These are phyloP conservation scores for Thermophis baileyi DNA, from an alignment of 2,113 vertebrate species.

Conservation along the genomic window DNA sequence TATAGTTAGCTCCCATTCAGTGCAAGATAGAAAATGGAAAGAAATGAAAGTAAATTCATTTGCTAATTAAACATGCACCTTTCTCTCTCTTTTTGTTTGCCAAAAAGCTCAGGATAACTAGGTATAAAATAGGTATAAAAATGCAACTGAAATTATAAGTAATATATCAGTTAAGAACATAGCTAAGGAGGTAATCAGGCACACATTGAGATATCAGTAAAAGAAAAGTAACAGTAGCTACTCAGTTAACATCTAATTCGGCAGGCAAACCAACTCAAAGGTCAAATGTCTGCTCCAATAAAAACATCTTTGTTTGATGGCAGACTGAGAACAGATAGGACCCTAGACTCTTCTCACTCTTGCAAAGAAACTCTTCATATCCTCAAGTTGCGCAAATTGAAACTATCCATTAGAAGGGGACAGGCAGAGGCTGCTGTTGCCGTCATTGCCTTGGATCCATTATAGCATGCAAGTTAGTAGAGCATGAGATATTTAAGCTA, in stretches of 20 bases:
- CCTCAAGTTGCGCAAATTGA: neutral
- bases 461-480: neutral
- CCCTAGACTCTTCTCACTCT: neutral
- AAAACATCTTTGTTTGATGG: neutral
- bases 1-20: neutral
- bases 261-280: neutral
- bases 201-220: neutral
- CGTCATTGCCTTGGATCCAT: neutral
- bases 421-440: neutral
- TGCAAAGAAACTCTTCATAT: neutral
- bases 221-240: neutral
- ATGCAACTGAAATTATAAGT: neutral
- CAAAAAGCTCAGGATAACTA: neutral
- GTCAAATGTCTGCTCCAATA: neutral
- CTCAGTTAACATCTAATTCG: neutral
- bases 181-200: neutral
- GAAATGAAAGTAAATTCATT: neutral
- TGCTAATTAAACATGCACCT: neutral
- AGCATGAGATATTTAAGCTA: neutral
- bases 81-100: neutral
- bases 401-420: neutral
- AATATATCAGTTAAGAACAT: neutral
- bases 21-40: neutral
- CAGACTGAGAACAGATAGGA: neutral
- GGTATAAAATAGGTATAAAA: neutral